These are phyloP conservation scores for Machaerirhynchus nigripectus DNA, from an alignment of 2,113 vertebrate species.

Conservation along the genomic window DNA sequence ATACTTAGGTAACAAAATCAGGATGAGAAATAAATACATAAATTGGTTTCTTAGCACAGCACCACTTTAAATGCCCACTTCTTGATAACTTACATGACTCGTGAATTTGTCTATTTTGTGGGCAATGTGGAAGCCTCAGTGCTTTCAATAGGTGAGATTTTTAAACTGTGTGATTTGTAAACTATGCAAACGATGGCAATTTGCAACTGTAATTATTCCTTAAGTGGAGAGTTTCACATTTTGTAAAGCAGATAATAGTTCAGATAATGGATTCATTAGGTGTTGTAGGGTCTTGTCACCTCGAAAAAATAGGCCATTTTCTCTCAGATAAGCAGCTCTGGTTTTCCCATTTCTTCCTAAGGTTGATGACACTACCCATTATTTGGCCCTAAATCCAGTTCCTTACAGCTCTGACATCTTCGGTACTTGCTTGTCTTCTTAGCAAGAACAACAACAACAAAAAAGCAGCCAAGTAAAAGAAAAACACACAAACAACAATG, in stretches of 20 bases:
- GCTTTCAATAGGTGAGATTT: not conserved
- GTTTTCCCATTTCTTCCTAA: not conserved
- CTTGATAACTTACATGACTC: not conserved
- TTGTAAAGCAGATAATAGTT: not conserved
- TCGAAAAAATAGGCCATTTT: not conserved
- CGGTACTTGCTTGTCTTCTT: not conserved
- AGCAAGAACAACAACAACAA: too few species aligned
- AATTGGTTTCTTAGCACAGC: not conserved
- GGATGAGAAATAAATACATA: not conserved
- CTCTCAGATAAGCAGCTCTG: not conserved
- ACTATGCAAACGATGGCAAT: not conserved
- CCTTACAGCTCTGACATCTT: not conserved
- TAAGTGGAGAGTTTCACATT: not conserved
- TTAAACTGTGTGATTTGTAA: not conserved
- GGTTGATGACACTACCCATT: not conserved
- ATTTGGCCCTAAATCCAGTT: not conserved
- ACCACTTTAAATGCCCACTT: not conserved
- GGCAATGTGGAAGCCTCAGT: not conserved
- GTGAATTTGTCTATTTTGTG: not conserved
- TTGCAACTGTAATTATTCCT: not conserved
- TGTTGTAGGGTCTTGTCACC: not conserved
- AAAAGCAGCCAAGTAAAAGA: fast-evolving
- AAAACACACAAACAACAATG: not conserved
- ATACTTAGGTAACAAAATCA: not conserved
- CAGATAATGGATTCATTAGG: not conserved